Evolutionary conservation across 1,140 invertebrate genomes (phyloP).

Genomic region (Akabosia matsudoensis): DNA sequence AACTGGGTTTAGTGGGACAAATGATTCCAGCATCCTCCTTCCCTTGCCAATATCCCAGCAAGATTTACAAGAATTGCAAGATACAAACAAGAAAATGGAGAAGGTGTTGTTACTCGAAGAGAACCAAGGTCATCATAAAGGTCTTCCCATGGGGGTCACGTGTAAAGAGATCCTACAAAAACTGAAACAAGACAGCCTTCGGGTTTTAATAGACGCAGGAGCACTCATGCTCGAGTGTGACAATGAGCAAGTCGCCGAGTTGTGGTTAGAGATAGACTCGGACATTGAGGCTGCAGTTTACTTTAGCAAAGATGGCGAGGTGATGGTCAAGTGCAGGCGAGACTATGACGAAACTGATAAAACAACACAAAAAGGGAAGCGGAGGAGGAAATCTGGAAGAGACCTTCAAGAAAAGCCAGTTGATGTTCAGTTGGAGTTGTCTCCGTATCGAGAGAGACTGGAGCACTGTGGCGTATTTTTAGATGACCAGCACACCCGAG

Average conservation of each 20-base stretch:
- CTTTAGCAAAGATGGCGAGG: slow-evolving; percentile 29
- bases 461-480: slow-evolving; percentile 33
- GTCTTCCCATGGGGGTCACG: neutral
- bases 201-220: slow-evolving; percentile 37
- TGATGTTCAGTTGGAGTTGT: slow-evolving; percentile 20
- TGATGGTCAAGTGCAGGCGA: neutral
- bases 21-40: slow-evolving; percentile 33
- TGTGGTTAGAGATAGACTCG: slow-evolving; percentile 28
- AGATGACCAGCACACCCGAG: slow-evolving; percentile 41
- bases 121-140: slow-evolving; percentile 26
- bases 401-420: neutral
- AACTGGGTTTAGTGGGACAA: slow-evolving; percentile 40
- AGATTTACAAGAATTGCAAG: slow-evolving; percentile 28
- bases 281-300: slow-evolving; percentile 31
- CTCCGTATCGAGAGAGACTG: slow-evolving; percentile 14
- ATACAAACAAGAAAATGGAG: slow-evolving; percentile 28
- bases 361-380: neutral
- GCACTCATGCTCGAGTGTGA: slow-evolving; percentile 34
- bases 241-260: slow-evolving; percentile 31
- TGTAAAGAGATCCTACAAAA: slow-evolving; percentile 20
- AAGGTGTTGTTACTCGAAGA: slow-evolving; percentile 27
- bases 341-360: neutral
- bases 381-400: too few species aligned
- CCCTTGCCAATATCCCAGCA: slow-evolving; percentile 31
- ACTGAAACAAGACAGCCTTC: neutral